Conservation (phyloP, 2,888 invertebrate genomes). For the Elysia crispata region DNA sequence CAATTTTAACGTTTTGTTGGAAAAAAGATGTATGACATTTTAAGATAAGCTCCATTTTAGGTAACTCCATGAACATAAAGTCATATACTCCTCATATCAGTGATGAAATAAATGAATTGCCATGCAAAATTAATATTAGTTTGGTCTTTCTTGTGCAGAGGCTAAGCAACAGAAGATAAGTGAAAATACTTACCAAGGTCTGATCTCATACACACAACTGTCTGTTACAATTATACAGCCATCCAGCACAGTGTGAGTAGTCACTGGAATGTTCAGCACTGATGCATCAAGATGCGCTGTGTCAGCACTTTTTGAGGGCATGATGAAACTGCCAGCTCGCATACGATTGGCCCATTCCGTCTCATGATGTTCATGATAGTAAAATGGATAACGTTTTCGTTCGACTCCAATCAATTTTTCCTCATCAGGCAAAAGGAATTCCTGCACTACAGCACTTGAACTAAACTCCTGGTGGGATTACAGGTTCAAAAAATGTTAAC, state of each 20-base stretch:
- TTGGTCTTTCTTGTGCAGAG: too few species aligned
- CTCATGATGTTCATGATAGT: conserved; percentile 69
- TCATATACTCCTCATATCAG: too few species aligned
- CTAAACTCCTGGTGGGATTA: conserved; percentile 80
- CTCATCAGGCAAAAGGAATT: conserved; percentile 80
- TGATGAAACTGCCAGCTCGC: conserved; percentile 42
- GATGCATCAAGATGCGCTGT: conserved; percentile 42
- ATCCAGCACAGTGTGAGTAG: conserved; percentile 72
- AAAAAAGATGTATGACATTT: too few species aligned
- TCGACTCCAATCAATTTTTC: conserved; percentile 80
- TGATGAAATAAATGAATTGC: too few species aligned
- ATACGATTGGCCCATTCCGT: conserved; percentile 47
- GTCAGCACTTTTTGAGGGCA: conserved; percentile 25
- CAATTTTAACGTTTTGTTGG: too few species aligned
- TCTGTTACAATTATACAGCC: conserved; percentile 82
- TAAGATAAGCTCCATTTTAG: too few species aligned
- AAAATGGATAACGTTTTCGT: conserved; percentile 77
- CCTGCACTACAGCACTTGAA: conserved; percentile 81
- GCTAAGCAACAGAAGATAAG: too few species aligned
- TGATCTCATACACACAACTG: conserved; percentile 81
- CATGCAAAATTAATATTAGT: too few species aligned
- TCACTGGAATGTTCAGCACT: conserved; percentile 61
- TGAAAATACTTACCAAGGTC: conserved; percentile 78
- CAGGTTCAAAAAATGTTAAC: too few species aligned
- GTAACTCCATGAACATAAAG: too few species aligned